Evolutionary conservation across 1,140 invertebrate genomes (phyloP).

Genomic region (Copidosoma floridanum): DNA sequence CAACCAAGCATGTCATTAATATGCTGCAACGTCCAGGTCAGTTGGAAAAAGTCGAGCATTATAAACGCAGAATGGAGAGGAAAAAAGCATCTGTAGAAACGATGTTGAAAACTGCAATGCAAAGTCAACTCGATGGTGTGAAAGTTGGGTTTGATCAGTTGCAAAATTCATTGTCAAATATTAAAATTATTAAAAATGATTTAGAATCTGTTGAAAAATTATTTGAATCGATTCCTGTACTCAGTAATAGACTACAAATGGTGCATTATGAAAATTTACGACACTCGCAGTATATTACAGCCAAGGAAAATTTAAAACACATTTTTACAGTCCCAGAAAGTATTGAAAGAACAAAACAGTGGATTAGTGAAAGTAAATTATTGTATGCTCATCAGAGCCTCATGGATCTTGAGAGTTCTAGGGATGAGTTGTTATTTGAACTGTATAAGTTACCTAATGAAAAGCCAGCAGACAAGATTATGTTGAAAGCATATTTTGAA

Average conservation of each 20-base stretch:
- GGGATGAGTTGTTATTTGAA: slow-evolving; percentile 94
- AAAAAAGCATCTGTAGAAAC: slow-evolving; percentile 95
- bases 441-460: slow-evolving; percentile 91
- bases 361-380: slow-evolving; percentile 93
- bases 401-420: slow-evolving; percentile 92
- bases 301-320: slow-evolving; percentile 97
- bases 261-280: slow-evolving; percentile 90
- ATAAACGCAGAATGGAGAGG: slow-evolving; percentile 73
- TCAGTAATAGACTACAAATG: slow-evolving; percentile 77
- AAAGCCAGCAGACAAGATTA: slow-evolving; percentile 83
- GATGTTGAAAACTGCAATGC: slow-evolving; percentile 96
- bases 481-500: slow-evolving; percentile 93
- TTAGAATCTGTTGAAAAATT: slow-evolving; percentile 51
- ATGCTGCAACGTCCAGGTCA: slow-evolving; percentile 94
- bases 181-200: slow-evolving; percentile 72
- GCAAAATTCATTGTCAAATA: slow-evolving; percentile 78
- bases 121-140: slow-evolving; percentile 96
- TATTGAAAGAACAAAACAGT: slow-evolving; percentile 89
- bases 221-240: slow-evolving; percentile 66
- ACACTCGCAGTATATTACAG: slow-evolving; percentile 94
- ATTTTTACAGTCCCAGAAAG: slow-evolving; percentile 97
- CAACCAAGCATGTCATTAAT: slow-evolving; percentile 87
- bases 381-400: slow-evolving; percentile 93
- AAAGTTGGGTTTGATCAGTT: slow-evolving; percentile 90
- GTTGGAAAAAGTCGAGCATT: slow-evolving; percentile 91